Evolutionary conservation across 2,113 vertebrate species (phyloP).

Genomic region (Hyaena hyaena): DNA sequence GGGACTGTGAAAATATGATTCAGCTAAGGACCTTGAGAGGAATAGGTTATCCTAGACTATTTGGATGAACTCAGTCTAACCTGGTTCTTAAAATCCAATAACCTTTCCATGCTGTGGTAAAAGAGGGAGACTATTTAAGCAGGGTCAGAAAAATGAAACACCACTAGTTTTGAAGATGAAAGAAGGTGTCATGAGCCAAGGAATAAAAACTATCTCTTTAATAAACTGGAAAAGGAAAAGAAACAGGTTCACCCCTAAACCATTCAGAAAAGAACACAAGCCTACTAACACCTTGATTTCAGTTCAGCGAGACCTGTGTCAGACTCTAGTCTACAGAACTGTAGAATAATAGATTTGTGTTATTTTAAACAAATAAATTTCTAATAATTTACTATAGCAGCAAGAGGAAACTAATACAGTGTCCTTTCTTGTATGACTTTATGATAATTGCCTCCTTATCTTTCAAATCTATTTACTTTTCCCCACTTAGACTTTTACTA

Average conservation of each 20-base stretch:
- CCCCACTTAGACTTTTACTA: background rate
- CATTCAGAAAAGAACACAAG: background rate
- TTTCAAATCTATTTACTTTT: conserved; percentile 1
- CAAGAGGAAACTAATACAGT: background rate
- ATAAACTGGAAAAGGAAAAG: background rate
- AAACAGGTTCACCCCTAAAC: background rate
- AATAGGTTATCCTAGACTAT: background rate
- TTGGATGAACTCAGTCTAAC: background rate
- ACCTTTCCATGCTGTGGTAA: background rate
- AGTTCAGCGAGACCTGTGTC: background rate
- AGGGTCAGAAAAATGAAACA: background rate
- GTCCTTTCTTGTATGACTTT: conserved; percentile 14
- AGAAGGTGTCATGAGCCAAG: background rate
- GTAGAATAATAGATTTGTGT: background rate
- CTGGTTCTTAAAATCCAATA: background rate
- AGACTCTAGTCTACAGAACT: background rate
- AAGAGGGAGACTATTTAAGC: background rate
- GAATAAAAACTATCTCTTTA: background rate
- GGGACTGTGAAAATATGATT: background rate
- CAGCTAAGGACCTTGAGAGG: background rate
- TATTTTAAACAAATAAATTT: background rate
- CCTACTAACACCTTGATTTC: background rate
- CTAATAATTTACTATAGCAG: background rate
- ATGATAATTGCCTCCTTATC: background rate
- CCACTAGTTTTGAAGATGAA: background rate